phyloP scores from a whole-genome alignment of 2,888 invertebrate species.

The Chrysodeixis includens region DNA sequence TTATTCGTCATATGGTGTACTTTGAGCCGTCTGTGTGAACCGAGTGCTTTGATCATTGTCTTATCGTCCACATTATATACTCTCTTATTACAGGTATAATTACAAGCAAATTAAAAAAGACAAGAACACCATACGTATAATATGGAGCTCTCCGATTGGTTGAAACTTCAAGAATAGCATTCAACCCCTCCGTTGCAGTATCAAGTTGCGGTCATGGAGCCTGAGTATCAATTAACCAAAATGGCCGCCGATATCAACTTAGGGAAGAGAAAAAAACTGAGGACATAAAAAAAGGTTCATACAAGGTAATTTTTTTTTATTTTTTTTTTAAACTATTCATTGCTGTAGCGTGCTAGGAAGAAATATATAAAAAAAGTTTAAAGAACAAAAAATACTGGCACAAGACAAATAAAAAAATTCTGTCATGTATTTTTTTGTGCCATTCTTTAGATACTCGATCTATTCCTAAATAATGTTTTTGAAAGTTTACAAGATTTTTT shows the following conservation, averaged over 20 bases:
- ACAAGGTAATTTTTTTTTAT: not conserved
- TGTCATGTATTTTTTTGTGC: too few species aligned
- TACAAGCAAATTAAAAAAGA: constrained; percentile 32
- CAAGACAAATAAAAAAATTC: too few species aligned
- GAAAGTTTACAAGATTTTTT: too few species aligned
- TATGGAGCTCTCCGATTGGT: constrained; percentile 63
- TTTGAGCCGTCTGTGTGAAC: constrained; percentile 12
- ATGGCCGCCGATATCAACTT: constrained; percentile 65
- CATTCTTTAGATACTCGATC: too few species aligned
- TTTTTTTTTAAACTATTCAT: too few species aligned
- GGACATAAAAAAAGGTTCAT: constrained; percentile 10
- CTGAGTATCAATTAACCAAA: constrained; percentile 74
- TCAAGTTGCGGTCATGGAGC: constrained; percentile 74
- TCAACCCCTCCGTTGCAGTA: constrained; percentile 68
- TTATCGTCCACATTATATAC: not conserved
- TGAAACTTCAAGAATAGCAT: constrained; percentile 64
- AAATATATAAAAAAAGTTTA: too few species aligned
- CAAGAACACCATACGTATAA: constrained; percentile 37
- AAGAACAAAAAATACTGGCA: too few species aligned
- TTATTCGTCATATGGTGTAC: constrained; percentile 34
- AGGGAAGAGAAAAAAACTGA: constrained; percentile 24
- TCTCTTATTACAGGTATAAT: not conserved
- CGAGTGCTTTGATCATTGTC: constrained; percentile 5
- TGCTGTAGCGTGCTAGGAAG: too few species aligned
- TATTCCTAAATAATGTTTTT: too few species aligned